Evolutionary conservation across 2,797 vertebrate genomes (phyloP).

Genomic region (Falco biarmicus): DNA sequence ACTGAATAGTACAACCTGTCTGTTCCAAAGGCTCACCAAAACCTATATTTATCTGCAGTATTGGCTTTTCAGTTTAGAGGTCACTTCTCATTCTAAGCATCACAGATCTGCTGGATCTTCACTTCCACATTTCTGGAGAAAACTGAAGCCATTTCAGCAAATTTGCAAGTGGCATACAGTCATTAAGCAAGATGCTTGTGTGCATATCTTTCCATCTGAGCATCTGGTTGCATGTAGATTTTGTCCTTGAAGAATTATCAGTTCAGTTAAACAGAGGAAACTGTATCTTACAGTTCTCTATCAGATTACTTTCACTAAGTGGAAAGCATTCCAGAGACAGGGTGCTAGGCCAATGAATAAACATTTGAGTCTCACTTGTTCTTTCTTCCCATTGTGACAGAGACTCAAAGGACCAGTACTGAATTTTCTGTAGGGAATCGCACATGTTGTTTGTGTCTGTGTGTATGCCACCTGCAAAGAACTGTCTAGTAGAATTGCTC

Average conservation of each 20-base stretch:
- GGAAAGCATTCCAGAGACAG: not conserved
- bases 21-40: not conserved
- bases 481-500: not conserved
- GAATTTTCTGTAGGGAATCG: not conserved
- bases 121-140: not conserved
- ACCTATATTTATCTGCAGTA: not conserved
- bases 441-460: not conserved
- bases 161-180: not conserved
- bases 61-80: fast-evolving
- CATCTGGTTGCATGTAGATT: not conserved
- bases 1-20: not conserved
- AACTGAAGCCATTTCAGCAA: not conserved
- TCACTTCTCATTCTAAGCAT: not conserved
- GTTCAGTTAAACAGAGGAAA: not conserved
- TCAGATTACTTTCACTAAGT: not conserved
- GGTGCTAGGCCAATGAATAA: not conserved
- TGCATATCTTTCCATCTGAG: not conserved
- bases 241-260: not conserved
- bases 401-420: not conserved
- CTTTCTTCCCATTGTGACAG: not conserved
- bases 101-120: not conserved
- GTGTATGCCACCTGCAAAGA: not conserved
- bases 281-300: not conserved
- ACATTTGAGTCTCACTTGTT: not conserved
- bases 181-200: not conserved